A percentile compares a stretch with the other conserved stretches of the same genome.
These are phyloP conservation scores for Brachyopa scutellaris DNA, from an alignment of 2,888 invertebrate species.

Conservation along the genomic window DNA sequence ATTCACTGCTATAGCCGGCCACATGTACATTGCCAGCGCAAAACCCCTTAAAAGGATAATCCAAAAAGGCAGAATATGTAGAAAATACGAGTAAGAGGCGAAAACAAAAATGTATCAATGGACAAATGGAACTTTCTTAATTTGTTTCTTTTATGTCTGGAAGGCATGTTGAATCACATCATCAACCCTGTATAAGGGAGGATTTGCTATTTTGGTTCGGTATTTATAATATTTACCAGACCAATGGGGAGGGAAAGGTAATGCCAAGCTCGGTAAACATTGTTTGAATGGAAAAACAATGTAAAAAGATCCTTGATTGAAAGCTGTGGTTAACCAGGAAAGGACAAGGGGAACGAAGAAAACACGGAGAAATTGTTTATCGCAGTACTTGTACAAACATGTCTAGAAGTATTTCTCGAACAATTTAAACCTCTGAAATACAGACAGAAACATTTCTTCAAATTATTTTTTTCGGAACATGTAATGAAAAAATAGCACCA, in stretches of 20 bases:
- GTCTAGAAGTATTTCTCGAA: too few species aligned
- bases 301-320: too few species aligned
- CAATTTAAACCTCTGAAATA: too few species aligned
- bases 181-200: slow-evolving; percentile 10
- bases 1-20: slow-evolving; percentile 3
- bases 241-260: not conserved
- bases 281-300: too few species aligned
- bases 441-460: too few species aligned
- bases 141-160: slow-evolving; percentile 65
- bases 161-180: slow-evolving; percentile 57
- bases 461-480: too few species aligned
- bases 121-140: slow-evolving; percentile 59
- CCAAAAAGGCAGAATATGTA: slow-evolving; percentile 16
- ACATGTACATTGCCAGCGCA: slow-evolving; percentile 9
- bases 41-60: slow-evolving; percentile 52
- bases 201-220: slow-evolving; percentile 35
- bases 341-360: too few species aligned
- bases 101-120: slow-evolving; percentile 29
- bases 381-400: too few species aligned
- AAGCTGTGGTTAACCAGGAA: too few species aligned
- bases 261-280: too few species aligned
- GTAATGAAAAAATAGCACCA: too few species aligned
- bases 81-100: not conserved
- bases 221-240: slow-evolving; percentile 26
- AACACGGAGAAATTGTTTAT: too few species aligned